These are phyloP conservation scores for Phalloptychus januarius DNA, from an alignment of 2,797 vertebrate species.

Conservation along the genomic window DNA sequence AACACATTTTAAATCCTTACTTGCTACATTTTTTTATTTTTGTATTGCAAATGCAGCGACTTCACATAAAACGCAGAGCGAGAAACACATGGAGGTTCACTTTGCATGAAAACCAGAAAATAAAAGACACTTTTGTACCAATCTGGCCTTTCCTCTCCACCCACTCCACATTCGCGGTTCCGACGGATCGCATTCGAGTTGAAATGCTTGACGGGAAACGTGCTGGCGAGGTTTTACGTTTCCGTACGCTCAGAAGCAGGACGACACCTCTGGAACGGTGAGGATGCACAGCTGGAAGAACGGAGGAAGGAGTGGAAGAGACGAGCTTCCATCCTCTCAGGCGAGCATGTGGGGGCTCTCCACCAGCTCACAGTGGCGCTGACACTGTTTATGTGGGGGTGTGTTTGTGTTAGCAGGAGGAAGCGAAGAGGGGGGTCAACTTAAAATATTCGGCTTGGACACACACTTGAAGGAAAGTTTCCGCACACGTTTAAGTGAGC, in stretches of 20 bases:
- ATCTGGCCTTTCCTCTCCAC: neutral
- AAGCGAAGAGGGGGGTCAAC: constrained; percentile 53
- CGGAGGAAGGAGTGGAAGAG: constrained; percentile 11
- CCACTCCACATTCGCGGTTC: neutral
- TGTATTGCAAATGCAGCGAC: no score
- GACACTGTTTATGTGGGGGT: constrained; percentile 15
- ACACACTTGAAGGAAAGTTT: constrained; percentile 44
- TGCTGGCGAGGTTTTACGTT: constrained; percentile 38
- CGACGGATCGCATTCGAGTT: constrained; percentile 22
- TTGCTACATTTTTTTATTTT: neutral
- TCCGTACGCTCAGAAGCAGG: constrained; percentile 28
- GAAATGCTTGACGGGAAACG: constrained; percentile 45
- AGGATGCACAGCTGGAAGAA: constrained; percentile 58
- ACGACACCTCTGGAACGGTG: constrained; percentile 53
- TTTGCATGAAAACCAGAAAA: neutral
- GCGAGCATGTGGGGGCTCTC: constrained; percentile 39
- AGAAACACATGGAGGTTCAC: neutral
- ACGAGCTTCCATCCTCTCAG: constrained; percentile 42
- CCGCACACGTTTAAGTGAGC: constrained; percentile 5
- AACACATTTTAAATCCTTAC: neutral
- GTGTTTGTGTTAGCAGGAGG: constrained; percentile 5
- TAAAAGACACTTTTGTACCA: neutral
- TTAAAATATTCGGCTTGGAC: constrained; percentile 57
- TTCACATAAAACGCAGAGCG: neutral
- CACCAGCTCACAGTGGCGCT: constrained; percentile 51